Evolutionary conservation across 2,888 invertebrate species (phyloP).

Genomic region (Cerceris rybyensis): DNA sequence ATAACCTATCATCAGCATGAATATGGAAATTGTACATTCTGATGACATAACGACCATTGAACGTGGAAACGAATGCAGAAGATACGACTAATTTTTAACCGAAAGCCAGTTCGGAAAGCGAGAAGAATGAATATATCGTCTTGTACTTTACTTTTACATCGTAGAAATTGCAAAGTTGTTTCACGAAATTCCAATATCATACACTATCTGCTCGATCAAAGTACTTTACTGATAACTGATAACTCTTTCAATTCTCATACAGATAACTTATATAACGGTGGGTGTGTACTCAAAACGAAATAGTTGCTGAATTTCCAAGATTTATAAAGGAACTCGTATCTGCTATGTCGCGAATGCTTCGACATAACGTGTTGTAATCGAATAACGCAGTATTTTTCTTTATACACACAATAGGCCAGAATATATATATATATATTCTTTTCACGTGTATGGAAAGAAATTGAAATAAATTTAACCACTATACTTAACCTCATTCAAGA

Average conservation of each 20-base stretch:
- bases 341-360: not conserved
- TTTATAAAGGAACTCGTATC: slow-evolving; percentile 5
- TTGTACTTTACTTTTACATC: not conserved
- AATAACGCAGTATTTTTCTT: not conserved
- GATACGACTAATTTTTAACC: too few species aligned
- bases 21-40: too few species aligned
- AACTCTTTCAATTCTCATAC: slow-evolving; percentile 54
- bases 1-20: too few species aligned
- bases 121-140: too few species aligned
- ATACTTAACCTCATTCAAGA: not conserved
- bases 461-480: too few species aligned
- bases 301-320: slow-evolving; percentile 14
- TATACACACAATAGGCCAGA: not conserved
- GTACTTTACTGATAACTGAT: slow-evolving; percentile 68
- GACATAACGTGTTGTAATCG: not conserved
- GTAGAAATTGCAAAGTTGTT: not conserved
- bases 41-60: too few species aligned
- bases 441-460: too few species aligned
- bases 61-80: too few species aligned
- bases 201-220: slow-evolving; percentile 57
- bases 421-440: not conserved
- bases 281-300: slow-evolving; percentile 62
- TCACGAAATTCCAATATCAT: slow-evolving; percentile 39
- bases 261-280: slow-evolving; percentile 62
- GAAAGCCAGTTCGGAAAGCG: too few species aligned